Evolutionary conservation across 37 sponge, comb jelly and placozoan species (phyloP), one percentile per base, ranked within the genome.

Genomic region (Eunapius fragilis): DNA sequence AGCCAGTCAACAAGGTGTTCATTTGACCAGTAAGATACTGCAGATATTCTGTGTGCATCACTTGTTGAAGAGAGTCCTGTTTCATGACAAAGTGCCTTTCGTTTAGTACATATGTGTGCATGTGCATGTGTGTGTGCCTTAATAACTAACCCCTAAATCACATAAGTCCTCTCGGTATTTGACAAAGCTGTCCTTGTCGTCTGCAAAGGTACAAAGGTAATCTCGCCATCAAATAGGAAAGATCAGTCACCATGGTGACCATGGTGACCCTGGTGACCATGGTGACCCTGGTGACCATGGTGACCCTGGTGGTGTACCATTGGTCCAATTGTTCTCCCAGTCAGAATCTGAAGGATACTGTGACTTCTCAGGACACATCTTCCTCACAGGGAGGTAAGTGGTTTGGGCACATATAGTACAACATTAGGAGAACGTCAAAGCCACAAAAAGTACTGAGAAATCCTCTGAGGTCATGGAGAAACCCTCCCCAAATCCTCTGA

Each of bases 161-260:
- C 86, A 85, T n/a, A 92, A 67, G 69, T 88, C 86, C 50, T 93
- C 93, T 73, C 93, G 71, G 78, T 89, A 93, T 72, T 69, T 82
- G 37, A 71, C 69, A 69, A 88, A 93, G 72, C 82, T 79, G 49
- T 81, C 89, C 41, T 32, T 27, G 27, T 89, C 89, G 79, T 89
- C 89, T 88, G 71, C 19, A 26, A 25, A 75, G 2, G 33, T 17
- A 74, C 13, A 41, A 69, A 76, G 2, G 25, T 14, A 32, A 48
- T 47, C 48, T 12, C 14, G 31, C 24, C 48, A 48, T 37, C 26
- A 3, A 30, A 28, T 4, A 28, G 28, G 72, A 82, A 26, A 67
- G 2, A 71, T 24, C 23, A 27, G 33, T 68, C 27, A n/a, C n/a
- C n/a, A n/a, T n/a, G n/a, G n/a, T n/a, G n/a, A n/a, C n/a, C n/a